These are phyloP conservation scores for Berghia stephanieae DNA, from an alignment of 1,140 invertebrate genomes.

Conservation along the genomic window DNA sequence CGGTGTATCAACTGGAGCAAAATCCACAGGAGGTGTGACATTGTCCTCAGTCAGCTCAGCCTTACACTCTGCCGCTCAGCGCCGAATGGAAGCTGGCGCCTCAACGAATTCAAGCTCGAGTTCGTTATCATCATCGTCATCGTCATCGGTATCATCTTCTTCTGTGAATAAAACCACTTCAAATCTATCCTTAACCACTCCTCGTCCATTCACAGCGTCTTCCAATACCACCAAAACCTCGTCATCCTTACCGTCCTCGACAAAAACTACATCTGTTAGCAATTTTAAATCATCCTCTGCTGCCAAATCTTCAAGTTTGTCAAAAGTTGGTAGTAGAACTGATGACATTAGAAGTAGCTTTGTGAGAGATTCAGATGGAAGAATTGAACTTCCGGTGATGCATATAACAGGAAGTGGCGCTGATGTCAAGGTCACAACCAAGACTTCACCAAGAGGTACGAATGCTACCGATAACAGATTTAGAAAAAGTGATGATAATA, in stretches of 20 bases:
- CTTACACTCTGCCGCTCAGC: slow-evolving; percentile 26
- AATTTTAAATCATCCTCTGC: background rate
- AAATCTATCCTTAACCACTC: too few species aligned
- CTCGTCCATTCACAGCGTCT: too few species aligned
- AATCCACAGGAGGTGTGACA: slow-evolving; percentile 1
- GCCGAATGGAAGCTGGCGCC: too few species aligned
- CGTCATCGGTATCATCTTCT: background rate
- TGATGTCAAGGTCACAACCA: slow-evolving; percentile 24
- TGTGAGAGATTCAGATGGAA: slow-evolving; percentile 20
- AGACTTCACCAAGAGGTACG: too few species aligned
- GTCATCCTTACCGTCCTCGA: too few species aligned
- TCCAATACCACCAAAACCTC: too few species aligned
- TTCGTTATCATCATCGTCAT: background rate
- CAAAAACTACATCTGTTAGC: too few species aligned
- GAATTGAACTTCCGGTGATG: slow-evolving; percentile 25
- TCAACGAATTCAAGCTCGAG: too few species aligned
- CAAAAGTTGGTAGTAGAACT: too few species aligned
- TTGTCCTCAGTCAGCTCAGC: slow-evolving; percentile 24
- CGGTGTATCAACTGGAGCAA: background rate
- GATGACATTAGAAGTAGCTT: slow-evolving; percentile 17
- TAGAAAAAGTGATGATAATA: too few species aligned
- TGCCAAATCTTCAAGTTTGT: background rate
- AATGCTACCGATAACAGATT: too few species aligned
- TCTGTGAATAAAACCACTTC: too few species aligned
- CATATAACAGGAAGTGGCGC: slow-evolving; percentile 17